Base-by-base conservation (phyloP, 2,797 vertebrate genomes). In the Synanceia verrucosa region DNA sequence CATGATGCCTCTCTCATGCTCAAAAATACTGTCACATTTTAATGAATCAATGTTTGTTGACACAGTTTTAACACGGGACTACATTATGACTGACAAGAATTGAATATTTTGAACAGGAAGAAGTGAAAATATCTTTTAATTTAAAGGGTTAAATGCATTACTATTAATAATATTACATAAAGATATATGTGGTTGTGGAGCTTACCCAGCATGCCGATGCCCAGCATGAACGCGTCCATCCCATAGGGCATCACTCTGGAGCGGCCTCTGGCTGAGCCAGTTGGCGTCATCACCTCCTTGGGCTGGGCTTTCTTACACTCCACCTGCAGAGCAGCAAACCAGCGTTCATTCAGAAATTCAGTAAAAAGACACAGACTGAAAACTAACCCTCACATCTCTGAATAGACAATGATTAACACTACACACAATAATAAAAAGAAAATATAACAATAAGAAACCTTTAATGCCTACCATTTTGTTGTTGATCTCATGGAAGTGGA, bases 271-370 rank as follows among this genome's bases (percentile, higher is more conserved):
- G 97, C 97, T 0, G 97, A 97, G 85, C 97, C 97, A 0, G 97
- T 98, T 0, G 98, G 98, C 16, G 97, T 99, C 98, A 99, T 99
- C 91, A 99, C 97, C 86, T 99, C 98, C 93, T 99, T 99, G n/a
- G 98, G 98, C 91, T 99, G 98, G 34, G 98, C 98, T 91, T 99
- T 99, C 94, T 99, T 99, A 93, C 98, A 99, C 92, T 99, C 98
- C 89, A 99, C 98, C 98, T 99, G 2, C 47, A 60, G n/a, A 14
- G 33, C 4, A 58, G 31, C 31, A 62, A 23, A 64, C 12, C 46
- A 13, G 3, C 1, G 16, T 41, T 41, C 1, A 46, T 34, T 52
- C 10, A 37, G 2, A 46, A 7, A 12, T 23, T 31, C 5, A 21
- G 18, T 31, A 13, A 18, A 44, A 59, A 24, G n/a, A 41, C 47